Base-by-base conservation (phyloP, 2,113 vertebrate genomes). In the Hyaena hyaena region DNA sequence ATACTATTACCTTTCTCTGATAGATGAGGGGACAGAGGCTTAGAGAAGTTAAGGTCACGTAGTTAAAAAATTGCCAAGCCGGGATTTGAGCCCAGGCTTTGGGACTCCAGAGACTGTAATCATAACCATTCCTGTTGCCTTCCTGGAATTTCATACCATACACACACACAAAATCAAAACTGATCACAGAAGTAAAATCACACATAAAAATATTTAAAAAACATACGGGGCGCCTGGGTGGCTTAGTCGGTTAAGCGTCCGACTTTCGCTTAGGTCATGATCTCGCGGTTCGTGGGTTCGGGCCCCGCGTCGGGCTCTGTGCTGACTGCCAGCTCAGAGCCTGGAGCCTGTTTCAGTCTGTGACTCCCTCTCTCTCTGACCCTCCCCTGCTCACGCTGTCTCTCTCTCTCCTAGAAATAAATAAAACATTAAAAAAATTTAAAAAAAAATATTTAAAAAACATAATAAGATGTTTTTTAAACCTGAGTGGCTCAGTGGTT, bases 201-300 rank as follows among this genome's bases (percentile, higher is more conserved):
- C 95, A 91, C 50, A 93, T 73, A 88, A 92, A 94, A 65, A 65
- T 88, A 82, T 43, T 68, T 71, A 68, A 71, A 82, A 66, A 90
- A 90, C 39, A 77, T 33, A 39, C n/a, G n/a, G n/a, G n/a, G n/a
- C n/a, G n/a, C 21, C 58, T 21, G 58, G 21, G 58, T 61, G 58
- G 21, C 21, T 23, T 21, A 23, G 7, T 61, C 21, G 58, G 58
- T 21, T 61, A 21, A 61, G 58, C 8, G 58, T 61, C n/a, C n/a
- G n/a, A n/a, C n/a, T n/a, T n/a, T n/a, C n/a, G n/a, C n/a, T n/a
- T n/a, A n/a, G n/a, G n/a, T n/a, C n/a, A n/a, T n/a, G n/a, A n/a
- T n/a, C n/a, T n/a, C n/a, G n/a, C n/a, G n/a, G n/a, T n/a, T n/a
- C n/a, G n/a, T n/a, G n/a, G n/a, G n/a, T n/a, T n/a, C n/a, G n/a